Base-by-base conservation (phyloP, 2,888 invertebrate species). In the Agriopis marginaria region DNA sequence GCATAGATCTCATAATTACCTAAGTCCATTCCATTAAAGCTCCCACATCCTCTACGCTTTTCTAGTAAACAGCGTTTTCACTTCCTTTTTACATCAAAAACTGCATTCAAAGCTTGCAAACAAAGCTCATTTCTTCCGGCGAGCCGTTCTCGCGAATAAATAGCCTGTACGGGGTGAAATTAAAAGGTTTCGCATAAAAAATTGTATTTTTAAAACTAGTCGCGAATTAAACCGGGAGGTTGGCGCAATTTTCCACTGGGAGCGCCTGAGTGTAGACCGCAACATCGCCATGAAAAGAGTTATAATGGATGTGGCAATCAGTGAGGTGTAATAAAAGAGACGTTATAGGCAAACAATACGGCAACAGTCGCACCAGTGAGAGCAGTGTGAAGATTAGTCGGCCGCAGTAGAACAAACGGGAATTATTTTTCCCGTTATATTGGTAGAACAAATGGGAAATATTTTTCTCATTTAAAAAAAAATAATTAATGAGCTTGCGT, bases 191-290 rank as follows among this genome's bases (percentile, higher is more conserved):
- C 73, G 66, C 75, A 74, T 77, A 79, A 80, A 84, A 81, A 83
- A 81, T 76, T 80, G 79, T 78, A 77, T 80, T 79, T 76, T 75
- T 78, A 75, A 81, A 83, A 82, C 79, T 80, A 82, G 81, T 81
- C 81, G 82, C 77, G 83, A 86, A 88, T 88, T 87, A 88, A 86
- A 86, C 78, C 83, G 82, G 77, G 80, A 73, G 85, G 78, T 80
- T 77, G 75, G 80, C 76, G 86, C 86, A 86, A 89, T 88, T 88
- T 88, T 87, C 83, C 81, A 75, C 81, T 75, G 77, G 77, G 80
- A 78, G 76, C 81, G 82, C 74, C 76, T 79, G 80, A 75, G 75
- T 73, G 72, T 56, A 72, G 64, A 84, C 87, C 87, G 79, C 87
- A 82, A 68, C 44, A 68, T 70, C 3, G n/a, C 5, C 58, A 78